These are phyloP conservation scores for Nothoprocta perdicaria DNA, from an alignment of 2,113 vertebrate genomes.

Conservation along the genomic window DNA sequence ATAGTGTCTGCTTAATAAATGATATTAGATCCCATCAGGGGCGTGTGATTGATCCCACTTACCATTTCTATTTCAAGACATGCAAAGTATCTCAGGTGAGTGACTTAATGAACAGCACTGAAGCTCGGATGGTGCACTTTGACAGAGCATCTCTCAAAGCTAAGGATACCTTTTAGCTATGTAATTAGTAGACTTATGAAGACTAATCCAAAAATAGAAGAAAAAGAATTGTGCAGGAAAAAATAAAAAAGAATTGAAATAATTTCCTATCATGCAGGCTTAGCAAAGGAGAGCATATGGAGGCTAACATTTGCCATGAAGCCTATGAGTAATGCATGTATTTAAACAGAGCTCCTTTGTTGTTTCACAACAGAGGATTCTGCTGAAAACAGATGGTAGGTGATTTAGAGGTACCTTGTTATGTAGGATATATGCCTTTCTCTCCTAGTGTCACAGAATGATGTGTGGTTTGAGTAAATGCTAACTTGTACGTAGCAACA, in stretches of 20 bases:
- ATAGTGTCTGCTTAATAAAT: conserved; percentile 13
- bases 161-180: background rate
- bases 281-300: background rate
- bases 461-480: background rate
- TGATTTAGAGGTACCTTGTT: conserved; percentile 9
- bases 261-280: background rate
- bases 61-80: background rate
- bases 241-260: background rate
- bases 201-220: background rate
- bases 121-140: background rate
- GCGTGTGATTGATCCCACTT: background rate
- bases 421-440: background rate
- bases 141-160: background rate
- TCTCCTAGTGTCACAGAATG: background rate
- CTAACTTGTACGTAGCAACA: background rate
- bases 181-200: background rate
- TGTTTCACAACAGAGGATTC: background rate
- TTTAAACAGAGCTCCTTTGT: background rate
- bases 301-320: background rate
- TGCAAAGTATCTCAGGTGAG: background rate
- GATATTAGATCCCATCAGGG: conserved; percentile 20
- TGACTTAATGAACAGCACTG: background rate
- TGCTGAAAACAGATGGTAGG: background rate
- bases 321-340: background rate
- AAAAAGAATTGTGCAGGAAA: background rate